Evolutionary conservation across 2,888 invertebrate species (phyloP).

Genomic region (Theodoxus fluviatilis): DNA sequence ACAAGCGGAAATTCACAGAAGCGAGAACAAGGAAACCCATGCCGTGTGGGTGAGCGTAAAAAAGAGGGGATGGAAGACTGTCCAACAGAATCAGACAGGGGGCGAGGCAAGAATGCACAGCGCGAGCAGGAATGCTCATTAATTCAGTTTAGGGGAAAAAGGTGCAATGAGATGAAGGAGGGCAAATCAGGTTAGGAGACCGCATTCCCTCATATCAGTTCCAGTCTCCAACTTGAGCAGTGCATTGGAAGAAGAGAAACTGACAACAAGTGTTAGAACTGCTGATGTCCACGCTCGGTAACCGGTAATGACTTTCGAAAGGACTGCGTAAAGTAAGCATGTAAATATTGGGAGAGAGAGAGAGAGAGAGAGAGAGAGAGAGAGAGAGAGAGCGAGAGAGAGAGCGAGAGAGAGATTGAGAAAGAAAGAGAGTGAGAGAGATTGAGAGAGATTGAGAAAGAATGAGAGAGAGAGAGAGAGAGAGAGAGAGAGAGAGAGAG

Average conservation of each 20-base stretch:
- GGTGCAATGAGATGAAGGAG: background rate
- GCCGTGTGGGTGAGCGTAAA: no score
- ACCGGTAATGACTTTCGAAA: background rate
- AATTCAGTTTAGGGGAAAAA: no score
- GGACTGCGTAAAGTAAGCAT: background rate
- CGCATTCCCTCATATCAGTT: no score
- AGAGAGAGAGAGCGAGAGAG: constrained; percentile 23
- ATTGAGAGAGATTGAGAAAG: background rate
- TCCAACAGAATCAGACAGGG: no score
- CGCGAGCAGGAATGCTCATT: no score
- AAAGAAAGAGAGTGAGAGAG: background rate
- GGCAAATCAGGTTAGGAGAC: background rate
- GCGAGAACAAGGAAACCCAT: background rate
- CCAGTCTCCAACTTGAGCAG: no score
- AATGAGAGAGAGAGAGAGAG: background rate
- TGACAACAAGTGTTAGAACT: no score
- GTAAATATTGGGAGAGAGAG: background rate
- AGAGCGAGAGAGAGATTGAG: background rate
- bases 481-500: constrained; percentile 15
- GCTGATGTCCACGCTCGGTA: no score
- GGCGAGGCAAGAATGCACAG: no score
- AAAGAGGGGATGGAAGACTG: background rate
- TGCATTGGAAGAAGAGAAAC: background rate
- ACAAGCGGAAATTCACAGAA: background rate
- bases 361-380: constrained; percentile 6